A percentile compares a stretch with the other conserved stretches of the same genome.
Evolutionary conservation across 2,888 invertebrate genomes (phyloP).

Genomic region (Pogonocherus hispidulus): DNA sequence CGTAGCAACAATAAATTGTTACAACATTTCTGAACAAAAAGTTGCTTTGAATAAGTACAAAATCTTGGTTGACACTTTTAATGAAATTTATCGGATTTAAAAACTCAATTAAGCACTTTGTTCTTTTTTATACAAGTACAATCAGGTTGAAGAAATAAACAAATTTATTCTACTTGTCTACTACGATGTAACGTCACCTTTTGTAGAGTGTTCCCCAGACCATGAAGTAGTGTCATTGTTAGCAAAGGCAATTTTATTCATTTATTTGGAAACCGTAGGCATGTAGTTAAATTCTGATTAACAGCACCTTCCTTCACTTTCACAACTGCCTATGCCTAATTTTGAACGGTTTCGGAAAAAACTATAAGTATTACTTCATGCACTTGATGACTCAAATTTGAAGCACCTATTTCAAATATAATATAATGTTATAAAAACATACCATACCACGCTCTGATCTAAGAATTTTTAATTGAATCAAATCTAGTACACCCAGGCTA

Average conservation of each 20-base stretch:
- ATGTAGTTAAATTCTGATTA: conserved; percentile 19
- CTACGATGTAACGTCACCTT: conserved; percentile 18
- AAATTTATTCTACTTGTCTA: conserved; percentile 11
- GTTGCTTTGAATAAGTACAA: too few species aligned
- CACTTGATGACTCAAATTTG: neutral
- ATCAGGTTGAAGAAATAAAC: conserved; percentile 12
- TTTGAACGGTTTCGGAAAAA: neutral
- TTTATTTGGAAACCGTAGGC: conserved; percentile 22
- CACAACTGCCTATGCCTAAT: conserved; percentile 5
- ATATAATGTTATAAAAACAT: too few species aligned
- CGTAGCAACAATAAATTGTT: too few species aligned
- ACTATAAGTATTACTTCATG: neutral
- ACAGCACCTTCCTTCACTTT: conserved; percentile 20
- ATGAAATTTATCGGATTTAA: neutral
- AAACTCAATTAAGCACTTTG: neutral
- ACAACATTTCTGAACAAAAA: too few species aligned
- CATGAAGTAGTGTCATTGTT: conserved; percentile 36
- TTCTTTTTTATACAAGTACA: neutral
- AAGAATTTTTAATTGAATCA: too few species aligned
- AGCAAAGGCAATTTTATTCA: conserved; percentile 15
- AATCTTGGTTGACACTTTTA: neutral
- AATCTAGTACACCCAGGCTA: too few species aligned
- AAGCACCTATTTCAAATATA: too few species aligned
- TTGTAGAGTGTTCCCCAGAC: conserved; percentile 24
- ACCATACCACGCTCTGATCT: too few species aligned